Conservation (phyloP, 1,140 invertebrate genomes). For the Agraylea sexmaculata region DNA sequence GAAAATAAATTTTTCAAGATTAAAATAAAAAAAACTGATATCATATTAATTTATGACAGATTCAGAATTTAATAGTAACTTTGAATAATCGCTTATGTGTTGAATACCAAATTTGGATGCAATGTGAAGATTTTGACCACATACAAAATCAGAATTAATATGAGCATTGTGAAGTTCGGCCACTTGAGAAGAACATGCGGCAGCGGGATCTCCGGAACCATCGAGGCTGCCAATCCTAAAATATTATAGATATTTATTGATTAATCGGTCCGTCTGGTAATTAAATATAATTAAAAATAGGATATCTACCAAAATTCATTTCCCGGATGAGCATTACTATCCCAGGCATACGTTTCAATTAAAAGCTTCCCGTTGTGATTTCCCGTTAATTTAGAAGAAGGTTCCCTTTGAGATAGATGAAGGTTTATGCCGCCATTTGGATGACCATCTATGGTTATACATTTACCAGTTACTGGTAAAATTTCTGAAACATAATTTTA, state of each 20-base stretch:
- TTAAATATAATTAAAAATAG: not conserved
- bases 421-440: conserved; percentile 34
- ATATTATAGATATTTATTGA: not conserved
- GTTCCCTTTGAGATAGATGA: conserved; percentile 32
- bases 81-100: conserved; percentile 40
- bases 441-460: conserved; percentile 20
- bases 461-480: conserved; percentile 14
- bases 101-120: conserved; percentile 37
- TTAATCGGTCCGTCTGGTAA: not conserved
- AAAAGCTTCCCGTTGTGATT: conserved; percentile 41
- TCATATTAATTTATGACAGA: not conserved
- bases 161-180: conserved; percentile 45
- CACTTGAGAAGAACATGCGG: conserved; percentile 45
- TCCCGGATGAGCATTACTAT: conserved; percentile 53
- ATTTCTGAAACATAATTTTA: not conserved
- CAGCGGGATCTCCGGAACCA: conserved; percentile 47
- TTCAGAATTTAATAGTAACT: conserved; percentile 17
- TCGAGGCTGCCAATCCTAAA: conserved; percentile 27
- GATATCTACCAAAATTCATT: conserved; percentile 44
- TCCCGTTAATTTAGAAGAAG: conserved; percentile 29
- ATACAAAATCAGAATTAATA: conserved; percentile 39
- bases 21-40: conserved; percentile 1
- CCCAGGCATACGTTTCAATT: conserved; percentile 54
- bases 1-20: too few species aligned
- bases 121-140: conserved; percentile 38